Conservation (phyloP, 2,113 vertebrate species). For the Chaetorhynchus papuensis region DNA sequence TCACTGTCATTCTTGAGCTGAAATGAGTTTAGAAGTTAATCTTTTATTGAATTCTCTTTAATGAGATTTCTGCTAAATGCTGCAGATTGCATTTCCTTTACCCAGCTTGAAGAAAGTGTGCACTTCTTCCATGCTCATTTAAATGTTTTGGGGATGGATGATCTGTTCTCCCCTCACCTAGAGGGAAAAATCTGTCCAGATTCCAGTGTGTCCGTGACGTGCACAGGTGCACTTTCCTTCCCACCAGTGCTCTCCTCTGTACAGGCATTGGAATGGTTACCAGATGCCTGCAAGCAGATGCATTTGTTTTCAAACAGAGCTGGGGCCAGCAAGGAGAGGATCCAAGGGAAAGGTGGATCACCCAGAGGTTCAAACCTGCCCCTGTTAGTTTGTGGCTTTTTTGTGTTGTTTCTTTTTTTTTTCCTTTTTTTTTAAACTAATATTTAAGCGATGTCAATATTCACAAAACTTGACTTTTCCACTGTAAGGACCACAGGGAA, state of each 20-base stretch:
- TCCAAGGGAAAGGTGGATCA: neutral
- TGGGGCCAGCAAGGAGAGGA: neutral
- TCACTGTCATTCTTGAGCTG: neutral
- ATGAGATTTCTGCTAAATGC: neutral
- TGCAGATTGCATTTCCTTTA: neutral
- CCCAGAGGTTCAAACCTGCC: neutral
- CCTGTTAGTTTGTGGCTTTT: neutral
- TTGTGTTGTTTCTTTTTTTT: rapidly evolving
- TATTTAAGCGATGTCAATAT: neutral
- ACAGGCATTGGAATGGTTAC: neutral
- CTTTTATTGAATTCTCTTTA: neutral
- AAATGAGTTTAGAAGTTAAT: neutral
- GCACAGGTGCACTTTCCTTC: neutral
- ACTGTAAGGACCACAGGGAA: neutral
- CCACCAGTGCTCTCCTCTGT: neutral
- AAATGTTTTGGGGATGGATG: neutral
- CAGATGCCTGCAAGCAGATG: neutral
- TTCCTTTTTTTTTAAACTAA: neutral
- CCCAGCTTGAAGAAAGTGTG: neutral
- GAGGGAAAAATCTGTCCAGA: neutral
- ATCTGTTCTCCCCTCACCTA: neutral
- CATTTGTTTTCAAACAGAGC: neutral
- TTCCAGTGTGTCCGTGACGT: neutral
- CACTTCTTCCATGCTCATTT: neutral
- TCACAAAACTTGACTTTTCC: neutral